A percentile compares a stretch with the other conserved stretches of the same genome.
These are phyloP conservation scores for Actinemys pallida DNA, from an alignment of 2,113 vertebrate species.

Conservation along the genomic window DNA sequence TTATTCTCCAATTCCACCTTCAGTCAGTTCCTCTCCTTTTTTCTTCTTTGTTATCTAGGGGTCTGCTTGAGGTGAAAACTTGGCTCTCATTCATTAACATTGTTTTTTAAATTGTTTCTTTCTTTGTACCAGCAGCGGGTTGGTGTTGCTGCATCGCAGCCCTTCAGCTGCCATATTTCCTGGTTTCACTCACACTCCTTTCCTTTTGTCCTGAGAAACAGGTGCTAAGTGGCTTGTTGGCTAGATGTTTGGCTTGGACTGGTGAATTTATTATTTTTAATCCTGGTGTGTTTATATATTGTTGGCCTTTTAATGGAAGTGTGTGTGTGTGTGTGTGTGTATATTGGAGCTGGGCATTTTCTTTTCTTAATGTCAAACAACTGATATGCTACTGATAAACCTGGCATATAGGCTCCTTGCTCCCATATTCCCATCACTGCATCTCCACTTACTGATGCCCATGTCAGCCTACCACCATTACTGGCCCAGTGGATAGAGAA, in stretches of 20 bases:
- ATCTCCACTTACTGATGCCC: background rate
- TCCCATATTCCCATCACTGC: background rate
- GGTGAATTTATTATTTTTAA: background rate
- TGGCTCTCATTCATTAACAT: background rate
- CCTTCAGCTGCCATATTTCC: background rate
- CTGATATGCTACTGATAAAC: background rate
- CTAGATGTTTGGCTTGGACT: background rate
- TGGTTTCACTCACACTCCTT: background rate
- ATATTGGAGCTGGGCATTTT: background rate
- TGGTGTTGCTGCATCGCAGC: background rate
- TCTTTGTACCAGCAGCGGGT: background rate
- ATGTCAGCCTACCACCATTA: background rate
- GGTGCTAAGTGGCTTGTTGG: background rate
- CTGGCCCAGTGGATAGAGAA: background rate
- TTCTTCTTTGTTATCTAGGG: background rate
- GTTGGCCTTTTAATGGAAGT: background rate
- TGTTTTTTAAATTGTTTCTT: background rate
- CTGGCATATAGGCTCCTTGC: too few species aligned
- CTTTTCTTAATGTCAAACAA: background rate
- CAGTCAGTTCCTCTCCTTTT: background rate
- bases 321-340: too few species aligned
- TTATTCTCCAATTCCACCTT: background rate
- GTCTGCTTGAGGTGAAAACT: constrained; percentile 14
- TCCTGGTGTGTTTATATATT: background rate
- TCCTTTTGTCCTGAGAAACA: background rate